Evolutionary conservation across 2,113 vertebrate species (phyloP), one percentile per base, ranked within the genome.

Genomic region (Morphnarchus princeps): DNA sequence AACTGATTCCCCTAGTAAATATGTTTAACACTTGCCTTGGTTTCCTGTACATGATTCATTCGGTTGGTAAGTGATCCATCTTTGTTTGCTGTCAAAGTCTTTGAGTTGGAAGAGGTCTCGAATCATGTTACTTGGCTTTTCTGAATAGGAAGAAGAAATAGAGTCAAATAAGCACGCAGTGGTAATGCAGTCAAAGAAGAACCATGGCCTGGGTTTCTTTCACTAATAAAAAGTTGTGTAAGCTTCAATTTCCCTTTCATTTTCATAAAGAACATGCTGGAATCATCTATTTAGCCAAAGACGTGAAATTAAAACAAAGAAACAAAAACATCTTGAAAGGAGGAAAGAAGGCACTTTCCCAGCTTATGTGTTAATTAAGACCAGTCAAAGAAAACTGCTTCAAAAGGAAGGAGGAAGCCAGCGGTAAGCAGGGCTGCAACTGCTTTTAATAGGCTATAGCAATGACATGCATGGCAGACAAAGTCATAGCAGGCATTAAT

Each of bases 31-130:
- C 94, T 97, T 67, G 79, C 96, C 88, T 94, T 19, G 42, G 96
- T 94, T 97, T 97, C 96, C 96, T 96, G 93, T 96, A 95, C 92
- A 94, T 97, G 95, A 95, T 95, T 96, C 85, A 92, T 81, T 95
- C 0, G 0, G 67, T 72, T 74, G 72, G 80, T 95, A 83, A 92
- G 92, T 84, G 82, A 97, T 97, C 94, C 76, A 67, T 96, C 92
- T 95, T 97, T 87, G 92, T 88, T 93, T 83, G 79, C 93, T 97
- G 96, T 94, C 95, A 93, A 77, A 96, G 87, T 71, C 92, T 88
- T 88, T 90, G 88, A 86, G 92, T 5, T 93, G 82, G 90, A 90
- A 95, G 76, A 81, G 58, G 80, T 67, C 85, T 93, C 93, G 78
- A 92, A 94, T 96, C 92, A 67, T 83, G 45, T 90, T 74, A 59